These are phyloP conservation scores for Platycercus adscitus DNA, from an alignment of 2,113 vertebrate genomes.

Conservation along the genomic window DNA sequence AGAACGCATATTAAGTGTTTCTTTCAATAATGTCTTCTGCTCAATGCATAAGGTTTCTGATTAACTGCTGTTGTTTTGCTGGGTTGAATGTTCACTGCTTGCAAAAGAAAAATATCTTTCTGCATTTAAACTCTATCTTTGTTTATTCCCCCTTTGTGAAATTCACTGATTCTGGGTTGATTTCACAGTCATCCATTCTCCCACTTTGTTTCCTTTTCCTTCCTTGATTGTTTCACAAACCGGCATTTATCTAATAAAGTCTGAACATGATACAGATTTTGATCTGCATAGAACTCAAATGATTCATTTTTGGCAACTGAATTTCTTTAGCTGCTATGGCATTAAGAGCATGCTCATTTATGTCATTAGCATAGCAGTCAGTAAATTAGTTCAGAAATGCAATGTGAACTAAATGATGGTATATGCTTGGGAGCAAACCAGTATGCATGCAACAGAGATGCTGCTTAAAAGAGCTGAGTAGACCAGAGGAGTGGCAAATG, in stretches of 20 bases:
- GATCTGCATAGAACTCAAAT: not conserved
- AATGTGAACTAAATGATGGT: not conserved
- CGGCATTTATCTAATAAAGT: not conserved
- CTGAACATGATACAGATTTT: not conserved
- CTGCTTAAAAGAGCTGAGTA: not conserved
- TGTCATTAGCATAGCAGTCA: not conserved
- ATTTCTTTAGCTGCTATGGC: not conserved
- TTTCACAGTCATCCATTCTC: not conserved
- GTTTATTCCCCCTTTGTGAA: not conserved
- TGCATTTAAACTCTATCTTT: not conserved
- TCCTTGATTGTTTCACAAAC: not conserved
- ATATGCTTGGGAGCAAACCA: not conserved
- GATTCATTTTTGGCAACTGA: not conserved
- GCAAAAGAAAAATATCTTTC: not conserved
- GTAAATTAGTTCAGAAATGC: not conserved
- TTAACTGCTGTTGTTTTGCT: not conserved
- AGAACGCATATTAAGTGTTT: not conserved
- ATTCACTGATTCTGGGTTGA: not conserved
- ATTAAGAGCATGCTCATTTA: not conserved
- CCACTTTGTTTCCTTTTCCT: not conserved
- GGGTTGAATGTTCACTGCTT: not conserved
- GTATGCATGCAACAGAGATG: not conserved
- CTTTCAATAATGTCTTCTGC: not conserved
- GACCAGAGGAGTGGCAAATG: not conserved
- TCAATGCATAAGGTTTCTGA: not conserved